Conservation (phyloP, 2,888 invertebrate species). For the Mesorhabditis sp. region DNA sequence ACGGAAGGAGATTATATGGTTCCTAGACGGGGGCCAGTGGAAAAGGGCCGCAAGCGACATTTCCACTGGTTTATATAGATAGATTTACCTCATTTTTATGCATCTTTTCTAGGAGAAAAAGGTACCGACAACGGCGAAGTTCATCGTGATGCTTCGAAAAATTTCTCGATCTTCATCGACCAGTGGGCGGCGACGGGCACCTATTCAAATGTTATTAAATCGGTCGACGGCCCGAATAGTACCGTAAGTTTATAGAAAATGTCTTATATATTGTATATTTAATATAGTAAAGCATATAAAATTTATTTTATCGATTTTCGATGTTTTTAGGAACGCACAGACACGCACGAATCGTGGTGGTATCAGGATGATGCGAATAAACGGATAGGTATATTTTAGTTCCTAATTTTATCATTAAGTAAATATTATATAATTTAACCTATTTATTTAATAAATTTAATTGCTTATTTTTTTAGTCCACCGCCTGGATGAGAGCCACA, state of each 20-base stretch:
- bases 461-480: background rate
- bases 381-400: background rate
- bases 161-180: slow-evolving; percentile 28
- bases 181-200: slow-evolving; percentile 26
- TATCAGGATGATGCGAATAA: background rate
- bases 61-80: no score
- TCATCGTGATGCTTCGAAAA: slow-evolving; percentile 24
- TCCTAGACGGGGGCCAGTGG: no score
- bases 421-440: background rate
- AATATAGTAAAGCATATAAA: no score
- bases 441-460: no score
- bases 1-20: no score
- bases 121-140: slow-evolving; percentile 14
- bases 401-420: background rate
- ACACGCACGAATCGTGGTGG: background rate
- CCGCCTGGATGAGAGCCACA: background rate
- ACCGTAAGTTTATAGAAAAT: background rate
- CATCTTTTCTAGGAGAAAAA: slow-evolving; percentile 17
- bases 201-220: slow-evolving; percentile 18
- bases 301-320: no score
- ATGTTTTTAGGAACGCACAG: background rate
- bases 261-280: background rate
- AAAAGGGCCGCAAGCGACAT: no score
- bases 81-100: no score
- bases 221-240: slow-evolving; percentile 17